Conservation (phyloP, 2,888 invertebrate species). For the Gerosis bhagava region DNA sequence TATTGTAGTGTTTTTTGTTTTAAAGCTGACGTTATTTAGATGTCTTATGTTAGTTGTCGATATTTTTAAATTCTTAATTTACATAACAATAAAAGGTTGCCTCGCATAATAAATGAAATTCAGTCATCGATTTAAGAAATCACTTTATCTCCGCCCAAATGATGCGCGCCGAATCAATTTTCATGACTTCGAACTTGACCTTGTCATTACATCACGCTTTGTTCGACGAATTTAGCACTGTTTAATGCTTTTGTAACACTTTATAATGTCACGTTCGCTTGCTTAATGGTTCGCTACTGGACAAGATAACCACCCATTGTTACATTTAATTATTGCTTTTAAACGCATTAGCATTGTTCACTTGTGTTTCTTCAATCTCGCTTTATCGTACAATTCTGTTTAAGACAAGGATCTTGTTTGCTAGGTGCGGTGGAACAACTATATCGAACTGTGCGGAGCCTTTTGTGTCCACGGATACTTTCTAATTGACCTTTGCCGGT, state of each 20-base stretch:
- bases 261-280: slow-evolving; percentile 35
- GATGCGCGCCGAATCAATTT: slow-evolving; percentile 48
- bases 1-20: too few relatives aligned
- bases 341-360: slow-evolving; percentile 21
- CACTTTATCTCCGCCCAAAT: slow-evolving; percentile 6
- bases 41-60: too few relatives aligned
- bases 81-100: too few relatives aligned
- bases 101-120: too few relatives aligned
- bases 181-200: slow-evolving; percentile 54
- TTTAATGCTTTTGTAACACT: slow-evolving; percentile 33
- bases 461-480: slow-evolving; percentile 46
- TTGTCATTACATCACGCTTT: slow-evolving; percentile 52
- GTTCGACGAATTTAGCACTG: slow-evolving; percentile 32
- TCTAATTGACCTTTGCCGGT: slow-evolving; percentile 71
- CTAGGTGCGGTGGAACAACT: slow-evolving; percentile 13
- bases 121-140: slow-evolving; percentile 15
- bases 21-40: too few relatives aligned
- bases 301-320: slow-evolving; percentile 21
- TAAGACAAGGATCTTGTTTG: slow-evolving; percentile 22
- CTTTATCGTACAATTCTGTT: slow-evolving; percentile 18
- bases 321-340: slow-evolving; percentile 19
- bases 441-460: slow-evolving; percentile 22
- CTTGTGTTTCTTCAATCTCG: slow-evolving; percentile 5
- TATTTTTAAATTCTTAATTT: too few relatives aligned
- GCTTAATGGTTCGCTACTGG: slow-evolving; percentile 26